These are phyloP conservation scores for Jaculus jaculus DNA, from an alignment of 2,113 vertebrate genomes.

Conservation along the genomic window DNA sequence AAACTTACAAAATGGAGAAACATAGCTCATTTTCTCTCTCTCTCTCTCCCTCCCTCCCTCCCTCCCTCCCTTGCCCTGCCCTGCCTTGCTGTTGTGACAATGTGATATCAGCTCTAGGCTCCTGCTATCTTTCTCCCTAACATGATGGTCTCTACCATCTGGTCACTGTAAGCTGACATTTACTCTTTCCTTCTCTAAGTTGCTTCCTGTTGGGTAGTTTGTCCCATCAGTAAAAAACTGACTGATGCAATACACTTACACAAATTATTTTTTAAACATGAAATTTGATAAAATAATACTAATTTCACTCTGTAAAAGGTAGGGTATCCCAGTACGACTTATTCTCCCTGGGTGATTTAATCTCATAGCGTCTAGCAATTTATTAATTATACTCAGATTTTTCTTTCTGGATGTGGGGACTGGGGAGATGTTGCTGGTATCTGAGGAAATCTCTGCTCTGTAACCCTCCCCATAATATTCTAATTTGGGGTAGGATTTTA, in stretches of 20 bases:
- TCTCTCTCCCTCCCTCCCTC: too few species aligned
- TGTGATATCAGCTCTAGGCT: too few species aligned
- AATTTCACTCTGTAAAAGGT: background rate
- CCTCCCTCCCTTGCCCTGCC: too few species aligned
- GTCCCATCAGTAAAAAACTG: background rate
- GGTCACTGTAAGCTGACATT: too few species aligned
- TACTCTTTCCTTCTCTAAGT: too few species aligned
- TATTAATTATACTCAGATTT: background rate
- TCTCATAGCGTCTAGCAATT: background rate
- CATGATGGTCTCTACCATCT: too few species aligned
- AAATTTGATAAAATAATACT: background rate
- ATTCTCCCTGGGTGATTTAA: background rate
- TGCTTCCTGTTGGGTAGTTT: background rate
- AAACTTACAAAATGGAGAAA: too few species aligned
- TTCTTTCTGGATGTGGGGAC: background rate
- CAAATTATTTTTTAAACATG: background rate
- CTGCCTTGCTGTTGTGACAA: too few species aligned
- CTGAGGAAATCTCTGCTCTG: background rate
- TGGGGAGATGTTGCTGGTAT: background rate
- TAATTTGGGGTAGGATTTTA: background rate
- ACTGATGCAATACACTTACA: background rate
- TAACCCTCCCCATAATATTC: background rate
- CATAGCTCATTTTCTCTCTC: too few species aligned
- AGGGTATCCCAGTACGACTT: rapidly evolving
- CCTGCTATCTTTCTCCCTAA: too few species aligned